These are phyloP conservation scores for Gortyna flavago DNA, from an alignment of 2,888 invertebrate genomes.

Conservation along the genomic window DNA sequence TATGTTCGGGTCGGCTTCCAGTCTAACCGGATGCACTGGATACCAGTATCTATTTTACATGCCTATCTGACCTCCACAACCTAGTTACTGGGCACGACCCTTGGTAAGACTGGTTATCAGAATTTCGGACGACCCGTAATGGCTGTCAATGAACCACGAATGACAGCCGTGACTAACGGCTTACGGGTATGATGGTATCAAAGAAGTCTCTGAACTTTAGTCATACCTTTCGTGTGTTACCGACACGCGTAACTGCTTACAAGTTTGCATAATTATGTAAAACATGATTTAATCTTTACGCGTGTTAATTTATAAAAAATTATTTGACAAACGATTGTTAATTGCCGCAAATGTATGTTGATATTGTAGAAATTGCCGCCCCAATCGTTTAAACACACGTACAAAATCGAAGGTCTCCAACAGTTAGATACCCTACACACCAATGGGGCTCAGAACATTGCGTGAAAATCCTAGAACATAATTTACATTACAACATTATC, in stretches of 20 bases:
- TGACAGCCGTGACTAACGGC: background rate
- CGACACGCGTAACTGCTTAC: slow-evolving; percentile 67
- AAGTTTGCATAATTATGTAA: slow-evolving; percentile 58
- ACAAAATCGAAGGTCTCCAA: background rate
- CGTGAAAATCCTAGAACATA: background rate
- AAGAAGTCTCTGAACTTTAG: slow-evolving; percentile 76
- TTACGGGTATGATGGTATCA: background rate
- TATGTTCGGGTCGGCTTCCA: background rate
- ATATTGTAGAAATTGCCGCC: slow-evolving; percentile 11
- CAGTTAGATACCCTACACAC: background rate
- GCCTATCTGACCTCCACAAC: too few species aligned
- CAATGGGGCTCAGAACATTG: background rate
- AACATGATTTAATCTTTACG: slow-evolving; percentile 60
- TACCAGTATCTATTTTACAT: background rate
- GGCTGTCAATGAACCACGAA: background rate
- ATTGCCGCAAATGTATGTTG: background rate
- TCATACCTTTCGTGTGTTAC: slow-evolving; percentile 65
- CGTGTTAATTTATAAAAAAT: slow-evolving; percentile 33
- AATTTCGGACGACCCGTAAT: background rate
- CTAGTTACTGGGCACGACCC: too few species aligned
- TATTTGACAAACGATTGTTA: slow-evolving; percentile 27
- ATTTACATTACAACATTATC: background rate
- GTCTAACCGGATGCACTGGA: background rate
- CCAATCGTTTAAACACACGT: slow-evolving; percentile 2
- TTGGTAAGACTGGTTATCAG: background rate